Evolutionary conservation across 2,888 invertebrate genomes (phyloP), one percentile per base, ranked within the genome.

Genomic region (Aelia acuminata): DNA sequence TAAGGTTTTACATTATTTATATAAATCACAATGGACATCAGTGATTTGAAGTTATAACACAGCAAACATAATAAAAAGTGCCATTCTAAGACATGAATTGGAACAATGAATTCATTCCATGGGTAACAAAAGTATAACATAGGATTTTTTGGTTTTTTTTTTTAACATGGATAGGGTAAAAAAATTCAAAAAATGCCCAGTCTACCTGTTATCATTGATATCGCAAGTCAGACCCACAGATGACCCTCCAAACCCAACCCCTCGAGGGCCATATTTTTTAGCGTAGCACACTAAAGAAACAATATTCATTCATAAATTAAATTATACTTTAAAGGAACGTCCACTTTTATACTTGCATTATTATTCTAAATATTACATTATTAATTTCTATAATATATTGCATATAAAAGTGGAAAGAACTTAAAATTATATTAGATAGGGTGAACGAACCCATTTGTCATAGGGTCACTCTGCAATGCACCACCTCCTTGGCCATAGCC

Each of bases 401-500:
- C 22, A 49, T 87, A 84, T 86, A 86, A 88, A 89, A 87, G 53
- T 88, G 70, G 63, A 63, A 47, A 43, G 26, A 47, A n/a, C 35
- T 43, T 86, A 86, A 86, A 86, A 53, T 39, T 50, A 85, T 85
- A 85, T 85, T 53, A 88, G 26, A 88, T 53, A 43, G 48, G 43
- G 85, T 53, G 39, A 87, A 94, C 95, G 94, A 95, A 96, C 96
- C 96, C 96, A 93, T 96, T 96, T 93, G 95, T 94, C 93, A 95
- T 95, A 93, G 92, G 95, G 94, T 97, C 97, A 93, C 97, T 96
- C 94, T 97, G 97, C 92, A 98, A 94, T 91, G 97, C 97, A 92
- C 98, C 98, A 92, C 97, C 97, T 92, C 99, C 99, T 94, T 97
- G 97, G 92, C 99, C 99, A 93, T 97, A 98, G 92, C 98, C 98